Evolutionary conservation across 2,888 invertebrate species (phyloP), one percentile per base, ranked within the genome.

Genomic region (Branchipolynoe longqiensis): DNA sequence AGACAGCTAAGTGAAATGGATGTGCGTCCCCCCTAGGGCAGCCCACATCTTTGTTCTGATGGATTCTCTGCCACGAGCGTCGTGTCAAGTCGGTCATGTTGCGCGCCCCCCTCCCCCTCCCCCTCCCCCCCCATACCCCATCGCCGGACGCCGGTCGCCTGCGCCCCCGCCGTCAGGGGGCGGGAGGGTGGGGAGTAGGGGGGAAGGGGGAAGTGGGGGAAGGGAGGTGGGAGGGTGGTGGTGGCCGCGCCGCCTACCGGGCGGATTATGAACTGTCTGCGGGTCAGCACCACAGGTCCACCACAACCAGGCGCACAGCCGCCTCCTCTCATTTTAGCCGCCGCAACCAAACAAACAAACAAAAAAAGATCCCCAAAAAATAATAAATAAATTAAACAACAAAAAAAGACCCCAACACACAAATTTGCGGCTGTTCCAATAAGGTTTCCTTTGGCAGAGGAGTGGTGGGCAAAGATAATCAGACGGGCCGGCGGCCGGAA

Each of bases 381-480:
- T n/a, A n/a, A n/a, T n/a, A n/a, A n/a, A n/a, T n/a, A n/a, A n/a
- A n/a, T n/a, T n/a, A n/a, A n/a, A n/a, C n/a, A n/a, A n/a, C n/a
- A n/a, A n/a, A n/a, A n/a, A n/a, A n/a, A n/a, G n/a, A n/a, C n/a
- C n/a, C n/a, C 48, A 78, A 78, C 41, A 78, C 41, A 78, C 78
- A 78, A 78, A 78, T 78, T 78, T 78, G 48, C 78, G 54, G 78
- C 78, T 2, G 38, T 28, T 18, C 48, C 78, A 41, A 78, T 48
- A 48, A 78, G 48, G 78, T 41, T 78, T 78, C 48, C 78, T 48
- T 78, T 78, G 78, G 78, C 78, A 78, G 78, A 48, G 25, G 78
- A 54, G 78, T 78, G 78, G 78, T 78, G 41, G 78, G 78, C 78
- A 78, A 78, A 78, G 78, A 78, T 78, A 78, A 78, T 78, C 78